Percentiles rank a stretch among this genome's conserved stretches.
phyloP scores from a whole-genome alignment of 2,113 vertebrate species.

The Chaetops frenatus region DNA sequence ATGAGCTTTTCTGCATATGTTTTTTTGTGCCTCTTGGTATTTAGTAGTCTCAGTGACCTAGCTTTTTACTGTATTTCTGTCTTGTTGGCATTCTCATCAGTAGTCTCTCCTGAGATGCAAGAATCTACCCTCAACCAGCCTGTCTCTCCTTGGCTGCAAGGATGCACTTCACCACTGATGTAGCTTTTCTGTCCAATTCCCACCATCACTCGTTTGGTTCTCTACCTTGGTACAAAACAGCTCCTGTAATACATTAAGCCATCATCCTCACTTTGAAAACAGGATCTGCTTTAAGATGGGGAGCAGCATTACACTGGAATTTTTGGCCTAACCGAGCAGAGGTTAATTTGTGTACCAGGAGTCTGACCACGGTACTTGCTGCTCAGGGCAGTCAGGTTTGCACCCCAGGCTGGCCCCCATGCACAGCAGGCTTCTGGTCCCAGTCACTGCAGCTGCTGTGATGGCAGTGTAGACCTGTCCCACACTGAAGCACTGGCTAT shows the following conservation, averaged over 20 bases:
- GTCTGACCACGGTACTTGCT: neutral
- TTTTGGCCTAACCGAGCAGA: fast-evolving
- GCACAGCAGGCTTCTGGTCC: neutral
- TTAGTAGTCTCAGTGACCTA: constrained; percentile 1
- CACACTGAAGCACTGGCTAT: neutral
- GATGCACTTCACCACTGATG: neutral
- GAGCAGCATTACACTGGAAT: fast-evolving
- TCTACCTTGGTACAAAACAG: neutral
- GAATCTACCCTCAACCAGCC: neutral
- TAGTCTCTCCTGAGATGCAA: neutral
- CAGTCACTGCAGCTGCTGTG: neutral
- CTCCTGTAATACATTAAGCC: neutral
- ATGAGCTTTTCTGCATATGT: neutral
- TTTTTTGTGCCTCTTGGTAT: neutral
- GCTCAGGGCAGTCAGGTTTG: neutral
- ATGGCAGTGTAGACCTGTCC: neutral
- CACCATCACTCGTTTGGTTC: neutral
- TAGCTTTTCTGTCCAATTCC: neutral
- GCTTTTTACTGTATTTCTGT: constrained; percentile 17
- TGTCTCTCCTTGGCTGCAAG: neutral
- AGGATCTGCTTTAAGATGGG: neutral
- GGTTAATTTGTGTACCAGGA: neutral
- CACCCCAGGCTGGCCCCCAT: neutral
- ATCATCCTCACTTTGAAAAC: neutral
- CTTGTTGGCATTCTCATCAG: neutral